Evolutionary conservation across 2,113 vertebrate genomes (phyloP).

Genomic region (Vulpes vulpes): DNA sequence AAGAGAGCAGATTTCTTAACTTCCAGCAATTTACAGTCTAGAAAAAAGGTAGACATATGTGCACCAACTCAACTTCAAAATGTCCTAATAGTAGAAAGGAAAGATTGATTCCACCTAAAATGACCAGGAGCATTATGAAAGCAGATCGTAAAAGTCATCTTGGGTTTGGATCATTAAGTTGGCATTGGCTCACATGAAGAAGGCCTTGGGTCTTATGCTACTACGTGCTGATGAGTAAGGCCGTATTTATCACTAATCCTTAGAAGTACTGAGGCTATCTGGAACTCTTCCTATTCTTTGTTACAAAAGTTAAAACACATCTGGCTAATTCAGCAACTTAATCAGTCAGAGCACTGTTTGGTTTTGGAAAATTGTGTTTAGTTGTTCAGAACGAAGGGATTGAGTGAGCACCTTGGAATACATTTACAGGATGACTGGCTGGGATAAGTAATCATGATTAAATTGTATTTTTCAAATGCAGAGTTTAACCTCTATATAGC

Average conservation of each 20-base stretch:
- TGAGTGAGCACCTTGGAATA: background rate
- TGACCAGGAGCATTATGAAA: background rate
- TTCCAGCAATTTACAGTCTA: background rate
- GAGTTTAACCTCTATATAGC: constrained; percentile 52
- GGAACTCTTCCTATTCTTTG: background rate
- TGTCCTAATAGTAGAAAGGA: background rate
- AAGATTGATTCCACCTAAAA: background rate
- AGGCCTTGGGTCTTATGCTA: background rate
- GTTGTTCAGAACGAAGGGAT: background rate
- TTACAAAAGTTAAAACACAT: background rate
- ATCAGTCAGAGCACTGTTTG: background rate
- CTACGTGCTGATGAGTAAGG: background rate
- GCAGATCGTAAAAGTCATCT: background rate
- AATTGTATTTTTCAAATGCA: constrained; percentile 35
- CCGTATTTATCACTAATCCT: background rate
- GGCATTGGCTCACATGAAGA: rapidly evolving
- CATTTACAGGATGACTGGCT: background rate
- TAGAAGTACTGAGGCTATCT: background rate
- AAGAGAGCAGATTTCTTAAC: background rate
- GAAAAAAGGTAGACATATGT: background rate
- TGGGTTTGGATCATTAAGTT: background rate
- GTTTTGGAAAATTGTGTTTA: background rate
- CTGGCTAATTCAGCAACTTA: background rate
- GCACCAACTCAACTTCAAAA: background rate
- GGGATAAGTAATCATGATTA: background rate